phyloP scores from a whole-genome alignment of 1,140 invertebrate genomes.

The Listronotus bonariensis region DNA sequence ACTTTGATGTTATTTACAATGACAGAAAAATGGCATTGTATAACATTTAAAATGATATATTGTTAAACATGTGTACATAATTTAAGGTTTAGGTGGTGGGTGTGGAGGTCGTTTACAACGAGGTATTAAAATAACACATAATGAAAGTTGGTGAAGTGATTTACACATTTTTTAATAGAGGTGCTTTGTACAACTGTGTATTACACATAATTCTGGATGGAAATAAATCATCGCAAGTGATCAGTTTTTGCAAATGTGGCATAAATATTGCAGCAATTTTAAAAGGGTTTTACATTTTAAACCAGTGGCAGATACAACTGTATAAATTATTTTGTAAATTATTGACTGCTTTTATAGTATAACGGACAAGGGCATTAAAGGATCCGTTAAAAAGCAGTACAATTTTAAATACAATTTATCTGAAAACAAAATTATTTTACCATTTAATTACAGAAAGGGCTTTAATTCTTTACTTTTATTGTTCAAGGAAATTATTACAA shows the following conservation, averaged over 20 bases:
- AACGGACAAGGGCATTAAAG: too few relatives aligned
- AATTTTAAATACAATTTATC: too few relatives aligned
- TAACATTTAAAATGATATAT: conserved; percentile 2
- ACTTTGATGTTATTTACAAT: conserved; percentile 4
- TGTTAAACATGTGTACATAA: neutral
- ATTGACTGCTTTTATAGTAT: too few relatives aligned
- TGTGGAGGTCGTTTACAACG: neutral
- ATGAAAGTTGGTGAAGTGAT: conserved; percentile 6
- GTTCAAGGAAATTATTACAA: too few relatives aligned
- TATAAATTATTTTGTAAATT: too few relatives aligned
- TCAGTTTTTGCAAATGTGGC: conserved; percentile 12
- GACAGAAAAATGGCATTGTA: conserved; percentile 9
- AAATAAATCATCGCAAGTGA: conserved; percentile 10
- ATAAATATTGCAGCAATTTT: neutral
- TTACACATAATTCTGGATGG: conserved; percentile 3
- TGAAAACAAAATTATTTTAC: too few relatives aligned
- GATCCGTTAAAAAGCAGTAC: too few relatives aligned
- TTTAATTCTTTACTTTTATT: too few relatives aligned
- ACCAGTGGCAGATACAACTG: conserved; percentile 13
- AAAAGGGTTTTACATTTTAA: conserved; percentile 14
- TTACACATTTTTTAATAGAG: conserved; percentile 16
- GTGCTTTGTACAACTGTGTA: conserved; percentile 7
- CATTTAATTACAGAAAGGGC: too few relatives aligned
- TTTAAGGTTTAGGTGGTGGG: neutral
- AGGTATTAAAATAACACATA: conserved; percentile 4